Evolutionary conservation across 2,888 invertebrate genomes (phyloP).

Genomic region (Drosophila dives): DNA sequence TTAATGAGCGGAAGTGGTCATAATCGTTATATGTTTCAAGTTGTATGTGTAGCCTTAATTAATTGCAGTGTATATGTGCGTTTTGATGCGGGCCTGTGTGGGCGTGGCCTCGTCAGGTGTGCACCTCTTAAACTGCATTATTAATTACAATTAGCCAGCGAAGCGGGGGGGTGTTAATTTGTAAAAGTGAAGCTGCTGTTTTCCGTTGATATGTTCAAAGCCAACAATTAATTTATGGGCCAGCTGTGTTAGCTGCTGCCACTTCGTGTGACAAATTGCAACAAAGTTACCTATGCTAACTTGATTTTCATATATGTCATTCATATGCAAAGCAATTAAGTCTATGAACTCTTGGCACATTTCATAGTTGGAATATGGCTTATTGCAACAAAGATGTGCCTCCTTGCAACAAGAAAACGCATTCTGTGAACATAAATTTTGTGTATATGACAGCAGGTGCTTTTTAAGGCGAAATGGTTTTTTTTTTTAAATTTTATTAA

Average conservation of each 20-base stretch:
- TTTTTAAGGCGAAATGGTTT: background rate
- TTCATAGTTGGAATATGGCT: slow-evolving; percentile 5
- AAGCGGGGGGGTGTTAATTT: slow-evolving; percentile 63
- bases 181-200: slow-evolving; percentile 67
- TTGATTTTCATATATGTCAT: slow-evolving; percentile 53
- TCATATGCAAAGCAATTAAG: slow-evolving; percentile 56
- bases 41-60: slow-evolving; percentile 59
- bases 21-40: slow-evolving; percentile 65
- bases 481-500: background rate
- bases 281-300: slow-evolving; percentile 61
- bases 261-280: slow-evolving; percentile 70
- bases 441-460: background rate
- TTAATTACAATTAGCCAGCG: slow-evolving; percentile 71
- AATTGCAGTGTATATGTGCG: slow-evolving; percentile 35
- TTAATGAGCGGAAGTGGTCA: slow-evolving; percentile 78
- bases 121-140: slow-evolving; percentile 52
- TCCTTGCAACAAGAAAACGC: slow-evolving; percentile 1
- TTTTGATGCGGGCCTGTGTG: slow-evolving; percentile 10
- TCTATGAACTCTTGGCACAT: slow-evolving; percentile 27
- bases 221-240: slow-evolving; percentile 66
- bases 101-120: slow-evolving; percentile 62
- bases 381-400: slow-evolving; percentile 16
- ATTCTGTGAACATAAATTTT: background rate
- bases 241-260: slow-evolving; percentile 74
- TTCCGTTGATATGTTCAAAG: slow-evolving; percentile 61